Base-by-base conservation (phyloP, 2,888 invertebrate species). In the Schizaphis graminum region DNA sequence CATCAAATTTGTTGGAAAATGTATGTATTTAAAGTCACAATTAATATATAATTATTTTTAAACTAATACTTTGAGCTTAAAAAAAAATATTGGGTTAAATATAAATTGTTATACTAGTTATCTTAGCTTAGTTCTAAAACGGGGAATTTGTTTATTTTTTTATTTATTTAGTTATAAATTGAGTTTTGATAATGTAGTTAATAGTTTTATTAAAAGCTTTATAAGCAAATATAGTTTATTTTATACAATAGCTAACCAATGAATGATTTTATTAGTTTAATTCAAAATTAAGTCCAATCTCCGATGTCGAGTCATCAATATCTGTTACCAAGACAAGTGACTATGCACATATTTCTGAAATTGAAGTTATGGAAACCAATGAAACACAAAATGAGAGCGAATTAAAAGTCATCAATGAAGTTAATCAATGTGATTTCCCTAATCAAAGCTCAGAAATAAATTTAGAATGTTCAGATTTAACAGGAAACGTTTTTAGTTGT, bases 1-100 rank as follows among this genome's bases (percentile, higher is more conserved):
- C 89, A 89, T 61, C 44, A 89, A 89, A 28, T 89, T 41, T 61
- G 44, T 89, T 61, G 61, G 89, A 89, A 89, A 89, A 89, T 89
- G 61, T 89, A 89, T 44, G 89, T 89, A 89, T 89, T 89, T 24
- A 24, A 89, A 89, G 44, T 89, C 61, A 89, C 26, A 61, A 44
- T 61, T 89, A 89, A 88, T 61, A 89, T 89, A 61, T 61, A 89
- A 13, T 61, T 61, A 26, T 57, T 89, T 61, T 44, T 89, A 44
- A 41, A 61, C 26, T 89, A 7, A 89, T 89, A 44, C 16, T n/a
- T 26, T 0, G 41, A 56, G 41, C 49, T 87, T 28, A n/a, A n/a
- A 49, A 87, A n/a, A 49, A 47, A n/a, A 87, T 86, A 47, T 86
- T 86, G 16, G 24, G 35, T 86, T 86, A 47, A 86, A 86, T 47